Conservation (phyloP, 2,888 invertebrate genomes). For the Hermaeophaga mercurialis region DNA sequence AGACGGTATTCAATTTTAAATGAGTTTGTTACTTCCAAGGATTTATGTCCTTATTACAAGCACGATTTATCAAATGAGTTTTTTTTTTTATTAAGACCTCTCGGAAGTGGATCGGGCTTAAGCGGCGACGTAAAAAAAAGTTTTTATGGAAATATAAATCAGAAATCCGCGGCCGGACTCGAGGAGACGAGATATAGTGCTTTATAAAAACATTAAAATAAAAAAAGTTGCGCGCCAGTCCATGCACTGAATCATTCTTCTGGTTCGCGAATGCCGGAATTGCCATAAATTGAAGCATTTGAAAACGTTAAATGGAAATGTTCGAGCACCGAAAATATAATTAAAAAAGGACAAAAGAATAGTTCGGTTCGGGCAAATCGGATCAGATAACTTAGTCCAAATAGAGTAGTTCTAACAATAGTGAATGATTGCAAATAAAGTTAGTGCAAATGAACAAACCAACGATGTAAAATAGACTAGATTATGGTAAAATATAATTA, state of each 20-base stretch:
- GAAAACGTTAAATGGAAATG: constrained; percentile 30
- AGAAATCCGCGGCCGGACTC: constrained; percentile 15
- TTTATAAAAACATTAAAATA: constrained; percentile 18
- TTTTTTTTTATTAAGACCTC: not conserved
- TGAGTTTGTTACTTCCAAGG: too few species aligned
- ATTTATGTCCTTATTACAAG: too few species aligned
- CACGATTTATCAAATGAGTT: too few species aligned
- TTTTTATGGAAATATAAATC: constrained; percentile 14
- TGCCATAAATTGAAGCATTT: constrained; percentile 32
- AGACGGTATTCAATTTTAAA: too few species aligned
- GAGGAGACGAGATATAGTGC: constrained; percentile 25
- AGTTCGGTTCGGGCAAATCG: too few species aligned
- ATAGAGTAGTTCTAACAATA: too few species aligned
- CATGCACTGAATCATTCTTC: constrained; percentile 30
- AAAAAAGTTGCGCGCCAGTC: constrained; percentile 11
- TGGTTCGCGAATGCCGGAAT: constrained; percentile 17
- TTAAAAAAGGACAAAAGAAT: constrained; percentile 25
- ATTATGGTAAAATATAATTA: too few species aligned
- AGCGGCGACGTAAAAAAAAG: not conserved
- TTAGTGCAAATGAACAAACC: too few species aligned
- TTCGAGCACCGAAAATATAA: constrained; percentile 24
- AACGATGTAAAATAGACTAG: too few species aligned
- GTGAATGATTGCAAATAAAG: too few species aligned
- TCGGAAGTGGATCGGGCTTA: not conserved
- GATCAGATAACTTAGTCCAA: too few species aligned